These are phyloP conservation scores for Lithobius niger DNA, from an alignment of 1,140 invertebrate species.

Conservation along the genomic window DNA sequence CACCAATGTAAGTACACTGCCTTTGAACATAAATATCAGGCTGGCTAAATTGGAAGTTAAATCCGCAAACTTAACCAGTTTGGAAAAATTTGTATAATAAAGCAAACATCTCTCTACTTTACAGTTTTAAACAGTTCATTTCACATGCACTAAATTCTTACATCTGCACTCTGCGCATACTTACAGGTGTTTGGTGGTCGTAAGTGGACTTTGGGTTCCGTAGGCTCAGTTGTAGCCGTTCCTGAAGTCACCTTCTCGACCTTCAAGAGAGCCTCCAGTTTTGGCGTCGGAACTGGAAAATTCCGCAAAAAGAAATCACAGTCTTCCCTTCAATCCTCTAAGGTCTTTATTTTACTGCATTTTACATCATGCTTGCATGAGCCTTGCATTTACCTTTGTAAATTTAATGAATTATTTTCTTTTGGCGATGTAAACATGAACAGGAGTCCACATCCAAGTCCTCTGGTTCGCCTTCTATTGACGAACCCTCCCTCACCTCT, in stretches of 20 bases:
- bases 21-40: no score
- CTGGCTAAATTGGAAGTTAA: no score
- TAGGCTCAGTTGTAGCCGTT: constrained; percentile 25
- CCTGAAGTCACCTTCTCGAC: constrained; percentile 35
- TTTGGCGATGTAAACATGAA: no score
- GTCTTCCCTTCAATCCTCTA: constrained; percentile 42
- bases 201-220: constrained; percentile 47
- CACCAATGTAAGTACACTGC: no score
- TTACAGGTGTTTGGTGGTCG: constrained; percentile 68
- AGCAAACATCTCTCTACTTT: neutral
- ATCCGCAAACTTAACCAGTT: no score
- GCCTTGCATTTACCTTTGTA: no score
- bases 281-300: constrained; percentile 38
- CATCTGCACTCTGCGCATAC: constrained; percentile 5
- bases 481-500: neutral
- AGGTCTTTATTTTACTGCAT: constrained; percentile 19
- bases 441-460: neutral
- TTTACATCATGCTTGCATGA: no score
- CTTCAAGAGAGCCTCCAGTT: constrained; percentile 27
- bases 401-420: no score
- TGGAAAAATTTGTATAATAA: neutral
- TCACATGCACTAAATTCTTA: constrained; percentile 5
- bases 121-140: neutral
- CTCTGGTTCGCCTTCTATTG: neutral
- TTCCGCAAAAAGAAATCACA: constrained; percentile 50